Evolutionary conservation across 2,113 vertebrate species (phyloP).

Genomic region (Chlamydotis undulata): DNA sequence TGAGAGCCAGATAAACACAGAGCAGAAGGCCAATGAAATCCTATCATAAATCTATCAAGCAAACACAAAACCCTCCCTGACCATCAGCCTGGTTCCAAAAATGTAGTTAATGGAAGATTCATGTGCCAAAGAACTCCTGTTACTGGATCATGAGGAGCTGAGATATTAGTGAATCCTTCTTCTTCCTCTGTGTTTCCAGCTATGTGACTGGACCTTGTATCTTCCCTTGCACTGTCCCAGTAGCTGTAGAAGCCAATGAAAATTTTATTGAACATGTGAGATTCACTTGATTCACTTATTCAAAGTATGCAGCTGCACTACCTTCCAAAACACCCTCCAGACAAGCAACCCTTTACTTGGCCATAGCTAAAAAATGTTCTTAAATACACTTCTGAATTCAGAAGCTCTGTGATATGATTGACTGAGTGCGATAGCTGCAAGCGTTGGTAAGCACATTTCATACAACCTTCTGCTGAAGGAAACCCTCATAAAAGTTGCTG

Average conservation of each 20-base stretch:
- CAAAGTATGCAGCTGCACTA: neutral
- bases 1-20: conserved; percentile 32
- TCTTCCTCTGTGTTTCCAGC: neutral
- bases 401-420: neutral
- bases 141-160: neutral
- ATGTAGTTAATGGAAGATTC: neutral
- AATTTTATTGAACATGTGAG: neutral
- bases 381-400: neutral
- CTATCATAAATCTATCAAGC: conserved; percentile 9
- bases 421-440: neutral
- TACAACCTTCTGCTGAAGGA: neutral
- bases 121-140: conserved; percentile 26
- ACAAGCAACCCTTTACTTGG: neutral
- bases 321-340: neutral
- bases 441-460: neutral
- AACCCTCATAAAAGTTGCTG: neutral
- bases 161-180: neutral
- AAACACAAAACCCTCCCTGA: neutral
- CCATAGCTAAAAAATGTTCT: neutral
- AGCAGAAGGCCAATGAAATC: conserved; percentile 15
- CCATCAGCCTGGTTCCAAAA: conserved; percentile 19
- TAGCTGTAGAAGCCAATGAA: neutral
- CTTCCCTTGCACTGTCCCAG: neutral
- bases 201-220: neutral
- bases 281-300: neutral